Conservation (phyloP, 2,113 vertebrate genomes). For the Austrofundulus limnaeus region DNA sequence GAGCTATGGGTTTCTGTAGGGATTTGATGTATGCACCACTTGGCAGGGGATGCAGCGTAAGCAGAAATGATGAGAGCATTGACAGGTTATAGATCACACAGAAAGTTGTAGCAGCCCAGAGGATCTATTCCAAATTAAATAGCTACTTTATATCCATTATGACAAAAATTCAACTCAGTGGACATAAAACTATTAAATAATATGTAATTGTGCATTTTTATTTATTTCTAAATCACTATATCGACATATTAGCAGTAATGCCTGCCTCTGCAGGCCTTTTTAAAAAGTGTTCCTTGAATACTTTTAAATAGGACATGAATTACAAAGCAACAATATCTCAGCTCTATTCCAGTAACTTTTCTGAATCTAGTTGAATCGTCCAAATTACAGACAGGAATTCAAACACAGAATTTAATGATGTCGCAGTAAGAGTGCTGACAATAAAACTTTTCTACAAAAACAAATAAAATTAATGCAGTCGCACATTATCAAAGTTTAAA, state of each 20-base stretch:
- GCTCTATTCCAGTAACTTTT: constrained; percentile 18
- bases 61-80: constrained; percentile 71
- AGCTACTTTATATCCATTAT: constrained; percentile 37
- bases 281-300: background rate
- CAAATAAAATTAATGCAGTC: constrained; percentile 46
- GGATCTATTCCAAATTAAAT: constrained; percentile 60
- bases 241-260: background rate
- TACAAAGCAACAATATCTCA: background rate
- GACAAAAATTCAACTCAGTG: constrained; percentile 13
- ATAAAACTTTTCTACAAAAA: constrained; percentile 49
- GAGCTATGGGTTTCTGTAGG: constrained; percentile 65
- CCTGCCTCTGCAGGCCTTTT: background rate
- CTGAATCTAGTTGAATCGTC: constrained; percentile 13
- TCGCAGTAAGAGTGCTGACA: constrained; percentile 48
- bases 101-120: constrained; percentile 36
- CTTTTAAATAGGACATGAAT: background rate
- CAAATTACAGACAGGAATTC: constrained; percentile 28
- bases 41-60: constrained; percentile 64
- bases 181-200: background rate
- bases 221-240: background rate
- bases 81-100: constrained; percentile 65
- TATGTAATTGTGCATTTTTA: background rate
- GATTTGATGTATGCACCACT: constrained; percentile 70
- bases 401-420: constrained; percentile 43
- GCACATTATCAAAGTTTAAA: constrained; percentile 46